Evolutionary conservation across 2,888 invertebrate species (phyloP), one percentile per base, ranked within the genome.

Genomic region (Plutella xylostella): DNA sequence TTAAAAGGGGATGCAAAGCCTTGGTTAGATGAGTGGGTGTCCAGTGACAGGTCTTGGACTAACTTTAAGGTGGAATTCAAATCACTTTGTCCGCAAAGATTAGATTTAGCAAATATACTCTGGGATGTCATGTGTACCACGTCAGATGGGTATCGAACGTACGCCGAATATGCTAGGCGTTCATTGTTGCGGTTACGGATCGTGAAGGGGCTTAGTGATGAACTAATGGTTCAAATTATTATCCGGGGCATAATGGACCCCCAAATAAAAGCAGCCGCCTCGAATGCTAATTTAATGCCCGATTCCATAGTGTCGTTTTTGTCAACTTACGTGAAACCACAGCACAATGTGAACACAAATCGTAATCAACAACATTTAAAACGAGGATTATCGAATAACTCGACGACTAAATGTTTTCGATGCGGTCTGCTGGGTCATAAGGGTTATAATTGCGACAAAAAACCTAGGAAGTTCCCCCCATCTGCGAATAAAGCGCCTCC

Each of bases 191-290:
- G 37, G 9, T 18, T 37, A 19, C 18, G 37, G 6, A 37, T 37
- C 9, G 37, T 37, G 5, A 37, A 37, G 18, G 37, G 37, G 18
- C 18, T 37, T 7, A n/a, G n/a, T n/a, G n/a, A n/a, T n/a, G n/a
- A n/a, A 2, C 7, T 14, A 20, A 33, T 14, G 7, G 33, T 33
- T 7, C 14, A n/a, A 11, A 37, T 37, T 12, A 19, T 37, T 5
- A 18, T 37, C 7, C 37, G 37, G 9, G 37, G 37, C n/a, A 37
- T 37, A 37, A 37, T 19, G 6, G 37, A 37, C n/a, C n/a, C 37
- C 5, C 37, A 37, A 12, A 14, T 18, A 20, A 11, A 19, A 11
- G 37, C 37, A 20, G 37, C 37, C 5, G 37, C 37, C 4, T 7
- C 18, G 3, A 37, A 37, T 19, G 18, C 37, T 18, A 20, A 18